phyloP scores from a whole-genome alignment of 1,140 invertebrate species.

The Nasonia longicornis region DNA sequence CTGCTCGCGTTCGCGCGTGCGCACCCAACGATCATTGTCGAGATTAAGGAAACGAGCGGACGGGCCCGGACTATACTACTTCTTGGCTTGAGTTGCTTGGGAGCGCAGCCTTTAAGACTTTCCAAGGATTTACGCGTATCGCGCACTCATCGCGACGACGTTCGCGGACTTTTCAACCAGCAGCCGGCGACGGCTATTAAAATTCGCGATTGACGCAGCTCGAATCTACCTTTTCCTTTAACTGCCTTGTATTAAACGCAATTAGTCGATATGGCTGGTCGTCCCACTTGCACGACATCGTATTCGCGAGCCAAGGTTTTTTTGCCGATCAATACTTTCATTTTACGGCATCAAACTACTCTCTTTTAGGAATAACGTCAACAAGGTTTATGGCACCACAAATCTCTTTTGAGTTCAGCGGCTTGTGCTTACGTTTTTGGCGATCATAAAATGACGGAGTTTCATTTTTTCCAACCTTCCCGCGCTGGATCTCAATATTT shows the following conservation, averaged over 20 bases:
- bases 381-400: conserved; percentile 32
- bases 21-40: conserved; percentile 62
- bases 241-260: conserved; percentile 1
- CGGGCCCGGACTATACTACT: conserved; percentile 39
- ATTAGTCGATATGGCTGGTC: conserved; percentile 10
- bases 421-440: conserved; percentile 21
- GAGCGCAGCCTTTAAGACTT: conserved; percentile 14
- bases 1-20: conserved; percentile 48
- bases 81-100: conserved; percentile 12
- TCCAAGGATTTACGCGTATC: conserved; percentile 28
- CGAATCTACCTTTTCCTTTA: background rate
- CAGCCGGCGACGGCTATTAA: background rate
- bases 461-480: conserved; percentile 38
- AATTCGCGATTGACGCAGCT: conserved; percentile 13
- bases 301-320: background rate
- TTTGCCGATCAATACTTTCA: conserved; percentile 39
- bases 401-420: conserved; percentile 32
- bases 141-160: conserved; percentile 4
- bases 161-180: background rate
- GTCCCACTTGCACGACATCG: background rate
- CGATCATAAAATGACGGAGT: conserved; percentile 36
- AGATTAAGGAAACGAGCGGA: conserved; percentile 60
- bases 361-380: conserved; percentile 25
- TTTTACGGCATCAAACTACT: conserved; percentile 18
- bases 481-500: conserved; percentile 23